Evolutionary conservation across 2,888 invertebrate species (phyloP), one percentile per base, ranked within the genome.

Genomic region (Heliconius hortense): DNA sequence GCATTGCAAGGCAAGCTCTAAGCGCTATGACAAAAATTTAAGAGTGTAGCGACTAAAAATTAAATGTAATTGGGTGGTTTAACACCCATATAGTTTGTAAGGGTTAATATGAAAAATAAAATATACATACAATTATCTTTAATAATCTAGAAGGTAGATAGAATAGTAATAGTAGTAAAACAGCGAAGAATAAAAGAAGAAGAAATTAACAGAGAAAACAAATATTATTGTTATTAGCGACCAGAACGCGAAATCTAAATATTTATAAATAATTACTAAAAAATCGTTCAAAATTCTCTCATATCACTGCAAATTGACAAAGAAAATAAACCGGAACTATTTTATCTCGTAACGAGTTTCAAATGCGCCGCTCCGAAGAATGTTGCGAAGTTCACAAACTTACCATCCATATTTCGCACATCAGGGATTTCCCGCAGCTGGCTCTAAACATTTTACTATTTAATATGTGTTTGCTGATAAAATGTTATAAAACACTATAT

Each of bases 291-390:
- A 71, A 62, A 28, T 71, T 59, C 28, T 35, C 28, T 39, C 26
- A 60, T 71, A 60, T 60, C 59, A 26, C 59, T 62, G 21, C 28
- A 59, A 76, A 76, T 72, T 69, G 73, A 75, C 66, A 63, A 69
- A 69, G 63, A 72, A 76, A 68, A 72, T 66, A 67, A 48, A 70
- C 66, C 60, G 73, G 60, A 76, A 74, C 74, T 67, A 48, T 76
- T 71, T 76, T 74, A 74, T 76, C 71, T 74, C 64, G 62, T 76
- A 76, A 74, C 74, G 74, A 76, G 76, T 71, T 76, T 76, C 74
- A 64, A 35, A 73, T 64, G 66, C 73, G 74, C 76, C 71, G 67
- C 71, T 56, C 43, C 43, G 71, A 62, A 28, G 62, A 71, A 60
- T 62, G 60, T 62, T 62, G 39, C 39, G 71, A 62, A 60, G 60